phyloP scores from a whole-genome alignment of 2,113 vertebrate species.

The Protobothrops mucrosquamatus region DNA sequence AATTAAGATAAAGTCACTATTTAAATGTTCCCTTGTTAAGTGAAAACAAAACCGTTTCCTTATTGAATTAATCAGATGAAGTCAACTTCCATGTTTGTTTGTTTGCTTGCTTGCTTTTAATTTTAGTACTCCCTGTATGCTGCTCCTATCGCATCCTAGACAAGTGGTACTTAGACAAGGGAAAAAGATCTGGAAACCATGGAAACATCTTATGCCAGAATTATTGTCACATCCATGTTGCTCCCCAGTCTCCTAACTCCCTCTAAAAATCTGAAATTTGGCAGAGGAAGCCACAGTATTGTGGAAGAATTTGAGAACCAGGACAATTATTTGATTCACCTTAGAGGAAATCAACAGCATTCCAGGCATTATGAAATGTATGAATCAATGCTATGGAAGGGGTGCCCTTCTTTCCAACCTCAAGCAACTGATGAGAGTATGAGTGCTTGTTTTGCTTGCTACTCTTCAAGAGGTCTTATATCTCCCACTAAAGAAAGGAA shows the following conservation, averaged over 20 bases:
- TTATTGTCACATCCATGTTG: constrained; percentile 15
- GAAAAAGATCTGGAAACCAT: constrained; percentile 7
- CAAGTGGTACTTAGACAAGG: constrained; percentile 28
- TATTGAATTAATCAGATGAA: constrained; percentile 75
- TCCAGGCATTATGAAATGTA: constrained; percentile 33
- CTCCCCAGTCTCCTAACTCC: background rate
- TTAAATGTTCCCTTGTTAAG: constrained; percentile 77
- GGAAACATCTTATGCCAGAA: background rate
- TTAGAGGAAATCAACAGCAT: constrained; percentile 51
- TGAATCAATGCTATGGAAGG: constrained; percentile 67
- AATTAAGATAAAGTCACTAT: constrained; percentile 85
- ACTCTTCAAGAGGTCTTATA: constrained; percentile 3
- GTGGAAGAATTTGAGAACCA: background rate
- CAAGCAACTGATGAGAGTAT: constrained; percentile 54
- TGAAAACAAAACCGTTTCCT: constrained; percentile 86
- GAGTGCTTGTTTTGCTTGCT: constrained; percentile 31
- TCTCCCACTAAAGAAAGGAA: background rate
- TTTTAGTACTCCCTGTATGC: constrained; percentile 37
- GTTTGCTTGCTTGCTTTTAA: constrained; percentile 4
- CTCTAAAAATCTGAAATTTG: constrained; percentile 7
- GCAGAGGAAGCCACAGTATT: background rate
- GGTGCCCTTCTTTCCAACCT: constrained; percentile 52
- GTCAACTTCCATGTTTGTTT: constrained; percentile 63
- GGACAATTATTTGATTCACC: constrained; percentile 32
- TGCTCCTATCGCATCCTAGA: constrained; percentile 26